A percentile compares a stretch with the other conserved stretches of the same genome.
Evolutionary conservation across 2,888 invertebrate genomes (phyloP).

Genomic region (Drosophila mulleri): DNA sequence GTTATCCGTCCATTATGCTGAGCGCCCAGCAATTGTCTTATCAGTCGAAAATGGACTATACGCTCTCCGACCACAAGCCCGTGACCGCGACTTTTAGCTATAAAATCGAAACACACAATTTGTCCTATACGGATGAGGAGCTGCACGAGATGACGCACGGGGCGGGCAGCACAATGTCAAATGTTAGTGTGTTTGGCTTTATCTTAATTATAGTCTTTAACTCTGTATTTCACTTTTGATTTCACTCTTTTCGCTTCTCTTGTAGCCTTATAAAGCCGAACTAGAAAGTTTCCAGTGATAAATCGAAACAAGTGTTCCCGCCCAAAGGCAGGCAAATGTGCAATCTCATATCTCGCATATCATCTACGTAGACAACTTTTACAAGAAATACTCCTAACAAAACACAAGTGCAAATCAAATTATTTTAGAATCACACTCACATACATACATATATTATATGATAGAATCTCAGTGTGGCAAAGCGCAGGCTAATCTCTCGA

Average conservation of each 20-base stretch:
- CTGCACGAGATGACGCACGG: slow-evolving; percentile 80
- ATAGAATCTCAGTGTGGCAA: slow-evolving; percentile 21
- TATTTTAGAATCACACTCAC: neutral
- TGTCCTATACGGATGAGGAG: slow-evolving; percentile 68
- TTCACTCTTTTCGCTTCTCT: slow-evolving; percentile 55
- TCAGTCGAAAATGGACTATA: slow-evolving; percentile 90
- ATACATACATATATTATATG: neutral
- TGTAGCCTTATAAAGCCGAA: slow-evolving; percentile 72
- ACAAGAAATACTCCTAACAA: slow-evolving; percentile 18
- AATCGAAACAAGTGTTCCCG: slow-evolving; percentile 31
- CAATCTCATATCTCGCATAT: slow-evolving; percentile 29
- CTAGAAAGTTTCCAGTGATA: slow-evolving; percentile 68
- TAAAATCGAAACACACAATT: slow-evolving; percentile 67
- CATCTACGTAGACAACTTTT: slow-evolving; percentile 2
- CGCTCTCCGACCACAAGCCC: slow-evolving; percentile 96
- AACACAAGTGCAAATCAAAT: slow-evolving; percentile 13
- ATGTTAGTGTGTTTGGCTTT: slow-evolving; percentile 73
- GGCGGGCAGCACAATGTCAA: slow-evolving; percentile 50
- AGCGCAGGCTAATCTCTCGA: neutral
- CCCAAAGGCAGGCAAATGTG: slow-evolving; percentile 8
- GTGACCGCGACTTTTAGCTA: slow-evolving; percentile 91
- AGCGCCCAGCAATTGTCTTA: slow-evolving; percentile 91
- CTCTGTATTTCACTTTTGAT: slow-evolving; percentile 51
- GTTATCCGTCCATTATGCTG: slow-evolving; percentile 92
- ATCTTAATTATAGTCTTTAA: slow-evolving; percentile 44